These are phyloP conservation scores for Lonchura striata DNA, from an alignment of 2,113 vertebrate species.

Conservation along the genomic window DNA sequence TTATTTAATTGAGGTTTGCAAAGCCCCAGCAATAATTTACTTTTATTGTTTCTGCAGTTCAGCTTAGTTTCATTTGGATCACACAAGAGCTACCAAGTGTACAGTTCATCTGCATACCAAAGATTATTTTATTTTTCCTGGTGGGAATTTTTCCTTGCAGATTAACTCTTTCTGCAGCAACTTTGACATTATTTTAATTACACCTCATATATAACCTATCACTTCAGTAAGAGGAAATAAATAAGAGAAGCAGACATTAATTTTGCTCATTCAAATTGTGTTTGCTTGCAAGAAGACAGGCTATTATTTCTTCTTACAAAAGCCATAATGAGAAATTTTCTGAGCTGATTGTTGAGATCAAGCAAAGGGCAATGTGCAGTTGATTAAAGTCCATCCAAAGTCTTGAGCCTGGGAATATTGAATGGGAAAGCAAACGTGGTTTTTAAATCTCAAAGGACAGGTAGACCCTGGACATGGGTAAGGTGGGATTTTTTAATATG, in stretches of 20 bases:
- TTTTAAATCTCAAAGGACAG: not conserved
- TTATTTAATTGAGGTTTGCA: constrained; percentile 56
- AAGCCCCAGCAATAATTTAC: constrained; percentile 56
- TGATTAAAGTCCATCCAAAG: constrained; percentile 55
- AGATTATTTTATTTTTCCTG: not conserved
- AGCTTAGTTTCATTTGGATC: constrained; percentile 44
- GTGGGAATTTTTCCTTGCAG: not conserved
- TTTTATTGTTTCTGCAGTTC: constrained; percentile 59
- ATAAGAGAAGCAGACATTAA: constrained; percentile 34
- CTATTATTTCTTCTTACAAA: constrained; percentile 62
- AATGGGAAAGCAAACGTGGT: not conserved
- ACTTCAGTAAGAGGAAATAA: constrained; percentile 18
- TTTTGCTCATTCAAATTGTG: constrained; percentile 57
- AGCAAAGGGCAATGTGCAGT: constrained; percentile 39
- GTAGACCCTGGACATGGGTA: not conserved
- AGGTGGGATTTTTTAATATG: not conserved
- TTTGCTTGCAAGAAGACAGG: constrained; percentile 53
- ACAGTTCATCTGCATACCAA: constrained; percentile 5
- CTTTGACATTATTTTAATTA: constrained; percentile 29
- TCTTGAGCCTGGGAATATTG: not conserved
- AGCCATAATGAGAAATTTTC: constrained; percentile 68
- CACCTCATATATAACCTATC: constrained; percentile 14
- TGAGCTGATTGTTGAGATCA: constrained; percentile 58
- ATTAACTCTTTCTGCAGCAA: constrained; percentile 35
- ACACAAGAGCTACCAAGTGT: constrained; percentile 19